Evolutionary conservation across 1,140 invertebrate species (phyloP), one percentile per base, ranked within the genome.

Genomic region (Centruroides vittatus): DNA sequence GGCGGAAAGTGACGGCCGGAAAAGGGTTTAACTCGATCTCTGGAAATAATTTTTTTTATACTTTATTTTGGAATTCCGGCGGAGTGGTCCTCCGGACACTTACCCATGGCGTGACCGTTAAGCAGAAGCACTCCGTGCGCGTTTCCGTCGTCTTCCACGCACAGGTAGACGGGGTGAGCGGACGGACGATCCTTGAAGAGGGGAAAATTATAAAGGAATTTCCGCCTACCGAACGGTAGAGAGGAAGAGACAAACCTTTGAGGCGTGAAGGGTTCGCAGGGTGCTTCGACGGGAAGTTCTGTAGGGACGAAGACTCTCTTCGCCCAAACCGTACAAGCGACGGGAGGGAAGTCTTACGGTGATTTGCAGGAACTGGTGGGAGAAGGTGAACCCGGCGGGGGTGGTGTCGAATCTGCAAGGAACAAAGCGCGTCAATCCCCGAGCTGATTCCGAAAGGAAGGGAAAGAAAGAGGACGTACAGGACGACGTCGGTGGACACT

Each of bases 301-400:
- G 10, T 46, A 10, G 12, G 35, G 35, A n/a, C 11, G 34, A 41
- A 10, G 5, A 35, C 36, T 11, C 13, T 48, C 6, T 11, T 65
- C 53, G 59, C 62, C 9, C 55, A 63, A 57, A 66, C 63, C 51
- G 61, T 59, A 57, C 58, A 72, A 78, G 65, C 85, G 82, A 11
- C 66, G 65, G 0, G 86, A 84, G 0, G 87, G 81, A n/a, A 93
- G 70, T 35, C 79, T 70, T 0, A 84, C 79, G 3, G 84, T 86
- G 11, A 94, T 75, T 75, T 93, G 88, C 3, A 94, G 75, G 71
- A 92, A 89, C 69, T 93, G 87, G 71, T 93, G 81, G 1, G 86
- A 80, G 67, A 88, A 85, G 3, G 73, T 66, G 11, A 79, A 65
- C 10, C 69, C 73, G 10, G 72, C 71, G 64, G 57, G n/a, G 12